A percentile compares a stretch with the other conserved stretches of the same genome.
Evolutionary conservation across 2,797 vertebrate genomes (phyloP).

Genomic region (Lindbergichthys nudifrons): DNA sequence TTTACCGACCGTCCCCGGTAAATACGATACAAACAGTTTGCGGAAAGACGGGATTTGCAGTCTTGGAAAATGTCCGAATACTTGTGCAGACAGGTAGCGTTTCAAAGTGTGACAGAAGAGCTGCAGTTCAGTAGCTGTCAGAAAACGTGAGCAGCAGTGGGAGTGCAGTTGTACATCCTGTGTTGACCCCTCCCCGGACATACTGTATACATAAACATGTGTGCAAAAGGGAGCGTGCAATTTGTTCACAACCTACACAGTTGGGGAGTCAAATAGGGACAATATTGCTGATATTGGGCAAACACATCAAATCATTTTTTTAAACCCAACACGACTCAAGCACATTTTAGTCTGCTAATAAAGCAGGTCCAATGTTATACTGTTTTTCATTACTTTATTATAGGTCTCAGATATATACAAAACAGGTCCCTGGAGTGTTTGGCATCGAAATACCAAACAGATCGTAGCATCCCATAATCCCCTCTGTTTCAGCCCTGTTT

Average conservation of each 20-base stretch:
- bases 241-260: background rate
- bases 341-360: too few species aligned
- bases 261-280: background rate
- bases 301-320: too few species aligned
- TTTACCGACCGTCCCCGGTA: background rate
- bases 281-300: too few species aligned
- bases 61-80: slow-evolving; percentile 13
- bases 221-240: background rate
- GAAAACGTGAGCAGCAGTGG: background rate
- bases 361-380: too few species aligned
- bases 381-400: too few species aligned
- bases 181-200: background rate
- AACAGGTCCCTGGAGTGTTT: too few species aligned
- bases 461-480: too few species aligned
- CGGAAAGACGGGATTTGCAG: accelerated
- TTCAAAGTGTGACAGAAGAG: background rate
- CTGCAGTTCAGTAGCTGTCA: background rate
- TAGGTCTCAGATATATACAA: too few species aligned
- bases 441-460: too few species aligned
- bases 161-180: slow-evolving; percentile 18
- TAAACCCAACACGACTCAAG: too few species aligned
- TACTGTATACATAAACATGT: background rate
- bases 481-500: too few species aligned
- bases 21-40: background rate
- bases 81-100: background rate